Base-by-base conservation (phyloP, 1,140 invertebrate genomes). In the Pachypsylla venusta region DNA sequence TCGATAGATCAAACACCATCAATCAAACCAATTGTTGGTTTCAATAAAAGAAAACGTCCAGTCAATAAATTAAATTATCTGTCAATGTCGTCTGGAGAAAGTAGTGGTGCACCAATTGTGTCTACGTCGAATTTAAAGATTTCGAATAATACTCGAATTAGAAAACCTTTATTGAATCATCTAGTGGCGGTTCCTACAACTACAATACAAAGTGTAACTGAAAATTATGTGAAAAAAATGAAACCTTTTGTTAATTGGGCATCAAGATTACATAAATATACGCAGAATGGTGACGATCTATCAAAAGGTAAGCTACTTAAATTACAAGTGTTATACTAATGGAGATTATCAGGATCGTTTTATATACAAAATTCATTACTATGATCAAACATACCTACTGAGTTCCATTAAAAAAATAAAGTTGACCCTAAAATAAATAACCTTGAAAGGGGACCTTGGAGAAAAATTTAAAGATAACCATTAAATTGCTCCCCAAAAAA, bases 231-330 rank as follows among this genome's bases (percentile, higher is more conserved):
- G 24, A 26, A 60, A 22, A 58, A 61, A 19, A 59, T 64, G 2
- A 64, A 63, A 55, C 64, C 64, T 1, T 64, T 64, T 12, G 28
- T 63, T 16, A 60, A 30, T 12, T 64, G 64, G 64, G 63, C 64
- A 5, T 57, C 61, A 1, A 61, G 62, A 24, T 30, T 64, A 12
- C 62, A 61, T 20, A 63, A 61, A 22, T 26, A n/a, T 1, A 63
- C 62, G 7, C 56, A 60, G 4, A 48, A n/a, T 19, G 30, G n/a
- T 7, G 42, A 48, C n/a, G 16, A 48, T 22, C 5, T 7, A 4
- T 48, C 42, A 7, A 22, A 48, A 48, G 42, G 42, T 48, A 35
- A 35, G 30, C n/a, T n/a, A n/a, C n/a, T n/a, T n/a, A n/a, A n/a
- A n/a, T n/a, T n/a, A n/a, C n/a, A n/a, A n/a, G n/a, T n/a, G n/a